phyloP scores from a whole-genome alignment of 2,888 invertebrate species.

The Zygothrica quintamaculata region DNA sequence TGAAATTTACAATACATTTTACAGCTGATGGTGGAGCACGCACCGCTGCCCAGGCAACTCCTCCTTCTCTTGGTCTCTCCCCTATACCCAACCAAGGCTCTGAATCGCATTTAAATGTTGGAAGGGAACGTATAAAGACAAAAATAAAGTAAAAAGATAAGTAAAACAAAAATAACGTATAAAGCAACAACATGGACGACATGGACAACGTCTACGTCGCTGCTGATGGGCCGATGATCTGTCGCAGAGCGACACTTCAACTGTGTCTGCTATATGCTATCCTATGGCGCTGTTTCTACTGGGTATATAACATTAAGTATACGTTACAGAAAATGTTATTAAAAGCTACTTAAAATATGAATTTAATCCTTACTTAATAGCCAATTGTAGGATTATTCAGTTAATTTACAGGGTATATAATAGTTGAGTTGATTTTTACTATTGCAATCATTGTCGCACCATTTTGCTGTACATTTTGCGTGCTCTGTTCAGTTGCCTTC shows the following conservation, averaged over 20 bases:
- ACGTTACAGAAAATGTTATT: too few relatives aligned
- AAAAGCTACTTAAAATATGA: too few relatives aligned
- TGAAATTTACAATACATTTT: slow-evolving; percentile 73
- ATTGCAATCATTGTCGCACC: background rate
- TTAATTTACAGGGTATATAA: slow-evolving; percentile 20
- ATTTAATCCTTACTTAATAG: too few relatives aligned
- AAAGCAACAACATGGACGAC: slow-evolving; percentile 20
- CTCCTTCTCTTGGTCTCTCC: too few relatives aligned
- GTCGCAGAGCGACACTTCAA: slow-evolving; percentile 36
- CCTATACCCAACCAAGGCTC: background rate
- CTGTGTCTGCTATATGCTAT: slow-evolving; percentile 20
- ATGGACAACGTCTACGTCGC: slow-evolving; percentile 36
- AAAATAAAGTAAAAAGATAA: background rate
- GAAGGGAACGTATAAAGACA: slow-evolving; percentile 18
- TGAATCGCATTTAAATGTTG: slow-evolving; percentile 57
- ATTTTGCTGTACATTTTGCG: slow-evolving; percentile 30
- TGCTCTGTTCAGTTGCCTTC: slow-evolving; percentile 56
- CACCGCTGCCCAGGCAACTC: slow-evolving; percentile 50
- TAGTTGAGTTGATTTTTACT: background rate
- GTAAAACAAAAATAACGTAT: slow-evolving; percentile 4
- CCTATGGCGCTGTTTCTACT: too few relatives aligned
- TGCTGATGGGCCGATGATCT: slow-evolving; percentile 73
- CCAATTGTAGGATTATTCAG: too few relatives aligned
- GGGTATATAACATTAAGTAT: too few relatives aligned
- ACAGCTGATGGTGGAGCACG: slow-evolving; percentile 63